phyloP scores from a whole-genome alignment of 2,797 vertebrate species.

The Graptemys geographica region DNA sequence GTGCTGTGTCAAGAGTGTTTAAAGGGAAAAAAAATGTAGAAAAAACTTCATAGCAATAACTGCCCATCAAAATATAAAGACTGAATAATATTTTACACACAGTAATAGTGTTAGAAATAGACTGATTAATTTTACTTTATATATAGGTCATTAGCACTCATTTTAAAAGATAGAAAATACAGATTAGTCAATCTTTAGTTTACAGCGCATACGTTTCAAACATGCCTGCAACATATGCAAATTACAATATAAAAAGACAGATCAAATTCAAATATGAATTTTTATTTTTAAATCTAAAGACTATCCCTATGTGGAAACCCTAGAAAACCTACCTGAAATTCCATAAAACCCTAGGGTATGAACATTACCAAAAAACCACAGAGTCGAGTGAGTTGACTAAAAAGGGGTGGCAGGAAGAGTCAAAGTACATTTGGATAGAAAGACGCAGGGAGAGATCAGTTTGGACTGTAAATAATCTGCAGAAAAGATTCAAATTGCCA shows the following conservation, averaged over 20 bases:
- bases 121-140: constrained; percentile 58
- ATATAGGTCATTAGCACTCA: constrained; percentile 39
- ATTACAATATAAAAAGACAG: constrained; percentile 76
- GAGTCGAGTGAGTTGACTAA: constrained; percentile 20
- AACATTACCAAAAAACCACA: constrained; percentile 67
- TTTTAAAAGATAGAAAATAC: constrained; percentile 77
- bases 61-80: not conserved
- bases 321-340: constrained; percentile 71
- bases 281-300: constrained; percentile 55
- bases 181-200: constrained; percentile 65
- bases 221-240: constrained; percentile 62
- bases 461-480: constrained; percentile 49
- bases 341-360: constrained; percentile 61
- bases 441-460: constrained; percentile 62
- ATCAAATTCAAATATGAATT: constrained; percentile 60
- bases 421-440: constrained; percentile 63
- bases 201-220: constrained; percentile 68
- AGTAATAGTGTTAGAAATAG: constrained; percentile 55
- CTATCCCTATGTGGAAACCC: constrained; percentile 63
- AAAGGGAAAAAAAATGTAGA: not conserved
- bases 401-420: constrained; percentile 66
- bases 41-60: not conserved
- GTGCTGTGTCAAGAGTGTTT: not conserved
- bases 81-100: not conserved
- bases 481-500: constrained; percentile 28